A percentile compares a stretch with the other conserved stretches of the same genome.
These are phyloP conservation scores for Brachycybe producta DNA, from an alignment of 2,888 invertebrate species.

Conservation along the genomic window DNA sequence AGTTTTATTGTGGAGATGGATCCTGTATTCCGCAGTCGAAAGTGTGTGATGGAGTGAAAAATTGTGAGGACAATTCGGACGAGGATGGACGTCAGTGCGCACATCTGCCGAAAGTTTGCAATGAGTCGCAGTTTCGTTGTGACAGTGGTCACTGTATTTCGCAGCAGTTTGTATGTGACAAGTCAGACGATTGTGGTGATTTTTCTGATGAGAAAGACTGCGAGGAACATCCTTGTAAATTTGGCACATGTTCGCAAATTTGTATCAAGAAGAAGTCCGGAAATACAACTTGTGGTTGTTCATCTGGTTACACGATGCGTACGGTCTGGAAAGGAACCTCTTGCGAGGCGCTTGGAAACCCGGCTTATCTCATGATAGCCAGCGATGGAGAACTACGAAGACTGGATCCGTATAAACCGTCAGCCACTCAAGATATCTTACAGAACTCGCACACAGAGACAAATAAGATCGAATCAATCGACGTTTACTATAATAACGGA, in stretches of 20 bases:
- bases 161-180: constrained; percentile 29
- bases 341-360: constrained; percentile 37
- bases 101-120: constrained; percentile 21
- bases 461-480: constrained; percentile 43
- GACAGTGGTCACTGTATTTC: constrained; percentile 35
- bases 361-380: constrained; percentile 51
- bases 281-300: constrained; percentile 47
- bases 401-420: constrained; percentile 49
- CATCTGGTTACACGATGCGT: constrained; percentile 42
- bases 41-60: constrained; percentile 57
- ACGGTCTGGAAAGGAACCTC: constrained; percentile 26
- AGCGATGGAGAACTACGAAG: constrained; percentile 47
- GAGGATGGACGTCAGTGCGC: constrained; percentile 34
- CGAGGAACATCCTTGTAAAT: constrained; percentile 30
- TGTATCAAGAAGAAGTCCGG: constrained; percentile 49
- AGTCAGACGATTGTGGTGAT: constrained; percentile 28
- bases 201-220: constrained; percentile 27
- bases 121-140: constrained; percentile 35
- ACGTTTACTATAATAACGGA: constrained; percentile 36
- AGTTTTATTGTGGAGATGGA: constrained; percentile 22
- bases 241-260: constrained; percentile 63
- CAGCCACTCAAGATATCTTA: constrained; percentile 33
- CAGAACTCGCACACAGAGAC: constrained; percentile 29
- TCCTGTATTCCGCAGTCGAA: constrained; percentile 29
- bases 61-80: constrained; percentile 33